These are phyloP conservation scores for Cryptosula pallasiana DNA, from an alignment of 2,888 invertebrate species.

Conservation along the genomic window DNA sequence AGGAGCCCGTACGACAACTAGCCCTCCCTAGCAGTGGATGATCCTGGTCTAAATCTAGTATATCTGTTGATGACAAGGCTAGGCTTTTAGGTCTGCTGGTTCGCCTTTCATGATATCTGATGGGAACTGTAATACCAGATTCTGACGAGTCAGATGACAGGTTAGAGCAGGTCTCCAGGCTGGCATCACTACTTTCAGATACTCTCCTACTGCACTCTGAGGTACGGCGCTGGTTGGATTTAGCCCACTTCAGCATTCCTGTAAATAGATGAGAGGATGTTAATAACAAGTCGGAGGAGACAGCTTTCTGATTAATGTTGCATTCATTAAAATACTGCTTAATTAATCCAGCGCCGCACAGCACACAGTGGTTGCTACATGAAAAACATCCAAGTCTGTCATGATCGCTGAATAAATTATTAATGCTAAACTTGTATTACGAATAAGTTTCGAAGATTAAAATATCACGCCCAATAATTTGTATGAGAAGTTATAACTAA, in stretches of 20 bases:
- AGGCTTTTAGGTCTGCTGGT: constrained; percentile 4
- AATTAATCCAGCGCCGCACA: too few species aligned
- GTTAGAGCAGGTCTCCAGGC: constrained; percentile 19
- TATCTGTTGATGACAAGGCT: constrained; percentile 4
- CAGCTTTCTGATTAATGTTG: too few species aligned
- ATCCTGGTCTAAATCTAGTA: constrained; percentile 8
- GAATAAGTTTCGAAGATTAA: too few species aligned
- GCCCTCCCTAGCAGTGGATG: not conserved
- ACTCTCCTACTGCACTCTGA: not conserved
- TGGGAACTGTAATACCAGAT: constrained; percentile 8
- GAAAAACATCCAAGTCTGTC: too few species aligned
- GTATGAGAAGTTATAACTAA: too few species aligned
- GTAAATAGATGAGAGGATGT: too few species aligned
- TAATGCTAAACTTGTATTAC: too few species aligned
- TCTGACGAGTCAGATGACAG: constrained; percentile 14
- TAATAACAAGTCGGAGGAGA: too few species aligned
- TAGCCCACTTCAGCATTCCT: constrained; percentile 20
- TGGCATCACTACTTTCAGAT: constrained; percentile 12
- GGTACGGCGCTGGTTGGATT: not conserved
- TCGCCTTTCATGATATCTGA: constrained; percentile 3
- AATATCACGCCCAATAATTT: too few species aligned
- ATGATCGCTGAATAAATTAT: too few species aligned
- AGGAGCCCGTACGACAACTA: not conserved
- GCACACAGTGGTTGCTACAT: too few species aligned
- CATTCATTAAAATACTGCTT: too few species aligned